Base-by-base conservation (phyloP, 2,797 vertebrate genomes). In the Linurgus olivaceus region DNA sequence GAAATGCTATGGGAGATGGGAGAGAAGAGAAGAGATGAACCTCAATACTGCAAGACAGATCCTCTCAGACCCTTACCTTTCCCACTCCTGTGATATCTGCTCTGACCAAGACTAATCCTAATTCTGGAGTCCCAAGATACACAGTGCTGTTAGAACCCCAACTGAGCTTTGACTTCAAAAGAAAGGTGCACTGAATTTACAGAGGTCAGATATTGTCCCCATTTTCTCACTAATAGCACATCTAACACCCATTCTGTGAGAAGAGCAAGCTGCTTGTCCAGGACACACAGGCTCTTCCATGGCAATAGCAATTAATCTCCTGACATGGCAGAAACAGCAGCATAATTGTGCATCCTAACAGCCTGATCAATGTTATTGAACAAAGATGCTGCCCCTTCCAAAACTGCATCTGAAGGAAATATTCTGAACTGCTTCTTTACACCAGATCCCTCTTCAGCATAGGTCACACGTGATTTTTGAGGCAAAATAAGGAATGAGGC, bases 351-450 rank as follows among this genome's bases (percentile, higher is more conserved):
- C 50, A 65, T 77, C 65, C 78, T 61, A 67, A 86, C 35, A 68
- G 35, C 47, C 45, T 72, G 35, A 95, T 93, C 79, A 61, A 90
- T 91, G 79, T 59, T 86, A 89, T 28, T 68, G 84, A 85, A 45
- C 55, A 68, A 62, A 74, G 35, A 35, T 37, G 38, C 68, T 37
- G 25, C n/a, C 67, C 35, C 1, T 35, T 83, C 38, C 5, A 55
- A 90, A 91, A 81, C 31, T n/a, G 3, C 6, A 38, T 44, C 66
- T 80, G 66, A 51, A 86, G 80, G 50, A 88, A 93, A 58, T 2
- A 50, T 12, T n/a, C 61, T 58, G 26, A 70, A 29, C 37, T 45
- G 35, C 25, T 35, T 31, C 52, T 57, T 74, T 28, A 50, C 3
- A 1, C 14, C 35, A 85, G 35, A 77, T 50, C 42, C 10, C 29